Conservation (phyloP, 1,140 invertebrate species). For the Diorhabda elongata region DNA sequence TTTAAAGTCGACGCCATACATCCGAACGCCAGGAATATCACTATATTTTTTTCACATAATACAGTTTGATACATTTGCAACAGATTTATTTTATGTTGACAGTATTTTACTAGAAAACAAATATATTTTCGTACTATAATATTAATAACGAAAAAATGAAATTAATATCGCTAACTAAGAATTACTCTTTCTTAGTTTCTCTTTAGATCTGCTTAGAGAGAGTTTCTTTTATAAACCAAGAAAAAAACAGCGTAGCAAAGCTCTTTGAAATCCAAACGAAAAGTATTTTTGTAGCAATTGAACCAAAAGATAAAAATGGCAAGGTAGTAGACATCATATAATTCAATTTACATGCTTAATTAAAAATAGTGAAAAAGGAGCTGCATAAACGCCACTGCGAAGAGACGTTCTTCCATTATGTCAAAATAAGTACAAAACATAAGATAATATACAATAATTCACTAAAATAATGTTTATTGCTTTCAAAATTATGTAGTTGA, state of each 20-base stretch:
- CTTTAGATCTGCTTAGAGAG: too few species aligned
- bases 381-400: not conserved
- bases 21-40: too few species aligned
- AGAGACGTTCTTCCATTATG: not conserved
- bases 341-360: slow-evolving; percentile 1
- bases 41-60: too few species aligned
- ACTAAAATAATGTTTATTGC: not conserved
- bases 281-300: slow-evolving; percentile 1
- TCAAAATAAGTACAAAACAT: not conserved
- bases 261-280: not conserved
- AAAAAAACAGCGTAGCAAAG: not conserved
- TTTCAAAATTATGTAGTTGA: not conserved
- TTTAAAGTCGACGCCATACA: not conserved
- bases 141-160: too few species aligned
- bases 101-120: too few species aligned
- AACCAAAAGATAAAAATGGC: not conserved
- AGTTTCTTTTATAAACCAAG: too few species aligned
- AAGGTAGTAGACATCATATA: not conserved
- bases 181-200: too few species aligned
- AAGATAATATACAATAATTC: not conserved
- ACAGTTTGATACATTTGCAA: too few species aligned
- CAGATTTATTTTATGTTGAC: too few species aligned
- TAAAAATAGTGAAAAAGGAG: slow-evolving; percentile 3
- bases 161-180: too few species aligned
- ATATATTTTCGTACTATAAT: too few species aligned